Conservation (phyloP, 2,888 invertebrate species). For the Sericinus montela region DNA sequence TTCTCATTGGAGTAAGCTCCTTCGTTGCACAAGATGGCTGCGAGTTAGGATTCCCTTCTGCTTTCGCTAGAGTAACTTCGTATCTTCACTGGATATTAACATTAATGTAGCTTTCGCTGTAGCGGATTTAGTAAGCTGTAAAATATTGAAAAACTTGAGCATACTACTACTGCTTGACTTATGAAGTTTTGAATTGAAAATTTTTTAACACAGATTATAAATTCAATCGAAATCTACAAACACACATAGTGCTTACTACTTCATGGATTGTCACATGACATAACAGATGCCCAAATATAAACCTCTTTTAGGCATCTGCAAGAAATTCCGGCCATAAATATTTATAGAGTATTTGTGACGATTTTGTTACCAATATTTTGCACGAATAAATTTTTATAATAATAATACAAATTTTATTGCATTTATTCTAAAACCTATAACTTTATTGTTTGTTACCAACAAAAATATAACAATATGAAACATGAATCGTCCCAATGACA, state of each 20-base stretch:
- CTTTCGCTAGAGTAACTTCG: conserved; percentile 48
- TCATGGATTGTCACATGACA: too few species aligned
- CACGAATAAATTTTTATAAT: conserved; percentile 2
- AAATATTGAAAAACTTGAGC: too few species aligned
- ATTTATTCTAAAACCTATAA: conserved; percentile 1
- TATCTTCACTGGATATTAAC: conserved; percentile 47
- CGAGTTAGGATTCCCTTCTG: conserved; percentile 55
- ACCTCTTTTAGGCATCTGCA: too few species aligned
- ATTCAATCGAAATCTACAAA: too few species aligned
- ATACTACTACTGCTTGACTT: too few species aligned
- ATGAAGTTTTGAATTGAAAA: too few species aligned
- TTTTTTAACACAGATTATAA: too few species aligned
- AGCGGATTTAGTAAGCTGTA: neutral
- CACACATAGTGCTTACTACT: too few species aligned
- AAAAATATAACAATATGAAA: conserved; percentile 5
- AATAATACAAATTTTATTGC: neutral
- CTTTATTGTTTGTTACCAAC: conserved; percentile 10
- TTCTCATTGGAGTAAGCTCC: conserved; percentile 54
- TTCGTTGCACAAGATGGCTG: conserved; percentile 56
- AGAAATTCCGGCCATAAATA: too few species aligned
- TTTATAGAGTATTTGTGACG: too few species aligned
- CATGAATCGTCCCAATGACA: conserved; percentile 8
- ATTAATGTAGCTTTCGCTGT: conserved; percentile 29
- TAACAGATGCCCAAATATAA: too few species aligned
- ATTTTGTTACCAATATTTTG: neutral